These are phyloP conservation scores for Ceyx erithaca DNA, from an alignment of 2,797 vertebrate genomes.

Conservation along the genomic window DNA sequence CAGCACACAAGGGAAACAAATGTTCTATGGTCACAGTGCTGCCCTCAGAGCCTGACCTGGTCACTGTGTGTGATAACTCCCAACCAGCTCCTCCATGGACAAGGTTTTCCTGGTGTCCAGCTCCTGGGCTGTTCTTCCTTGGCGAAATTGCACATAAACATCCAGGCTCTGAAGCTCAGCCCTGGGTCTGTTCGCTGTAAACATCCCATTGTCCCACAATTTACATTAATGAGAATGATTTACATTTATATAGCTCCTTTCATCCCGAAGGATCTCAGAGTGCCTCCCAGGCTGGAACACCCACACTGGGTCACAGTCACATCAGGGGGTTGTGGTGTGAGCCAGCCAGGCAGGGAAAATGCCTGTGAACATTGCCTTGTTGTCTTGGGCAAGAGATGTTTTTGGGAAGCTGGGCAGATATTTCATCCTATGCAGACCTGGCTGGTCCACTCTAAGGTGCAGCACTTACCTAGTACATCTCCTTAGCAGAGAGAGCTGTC, in stretches of 20 bases:
- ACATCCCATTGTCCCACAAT: slow-evolving; percentile 30
- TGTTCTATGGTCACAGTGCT: background rate
- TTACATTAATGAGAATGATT: slow-evolving; percentile 69
- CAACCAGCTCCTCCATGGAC: background rate
- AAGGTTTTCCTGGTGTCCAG: background rate
- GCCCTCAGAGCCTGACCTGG: background rate
- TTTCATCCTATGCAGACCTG: background rate
- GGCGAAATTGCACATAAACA: slow-evolving; percentile 3
- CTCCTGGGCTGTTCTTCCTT: background rate
- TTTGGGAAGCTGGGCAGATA: background rate
- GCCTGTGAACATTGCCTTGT: fast-evolving
- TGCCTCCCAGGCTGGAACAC: background rate
- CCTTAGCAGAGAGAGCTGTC: background rate
- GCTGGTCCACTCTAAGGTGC: background rate
- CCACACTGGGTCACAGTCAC: background rate
- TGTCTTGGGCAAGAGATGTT: background rate
- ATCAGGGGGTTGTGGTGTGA: background rate
- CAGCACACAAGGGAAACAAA: background rate
- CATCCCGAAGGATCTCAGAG: slow-evolving; percentile 10
- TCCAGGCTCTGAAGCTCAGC: background rate
- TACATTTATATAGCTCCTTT: slow-evolving; percentile 68
- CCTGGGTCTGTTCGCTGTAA: background rate
- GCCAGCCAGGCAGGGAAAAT: background rate
- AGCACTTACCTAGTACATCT: background rate
- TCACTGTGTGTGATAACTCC: background rate